phyloP scores from a whole-genome alignment of 2,888 invertebrate genomes.

The Microdon myrmicae region DNA sequence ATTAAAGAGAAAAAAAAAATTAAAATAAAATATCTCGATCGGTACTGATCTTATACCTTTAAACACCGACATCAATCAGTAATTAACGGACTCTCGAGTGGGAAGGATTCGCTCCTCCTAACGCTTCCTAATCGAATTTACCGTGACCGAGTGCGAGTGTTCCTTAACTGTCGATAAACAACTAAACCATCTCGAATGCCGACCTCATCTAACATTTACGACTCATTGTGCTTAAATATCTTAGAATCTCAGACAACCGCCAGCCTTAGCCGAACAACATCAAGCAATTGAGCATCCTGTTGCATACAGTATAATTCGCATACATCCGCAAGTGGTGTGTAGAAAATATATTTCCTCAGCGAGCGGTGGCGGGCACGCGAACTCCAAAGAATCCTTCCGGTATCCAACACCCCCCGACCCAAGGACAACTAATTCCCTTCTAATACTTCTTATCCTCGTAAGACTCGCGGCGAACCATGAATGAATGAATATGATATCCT shows the following conservation, averaged over 20 bases:
- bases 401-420: conserved; percentile 26
- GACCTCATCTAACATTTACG: conserved; percentile 7
- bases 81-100: conserved; percentile 24
- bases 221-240: conserved; percentile 19
- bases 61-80: conserved; percentile 32
- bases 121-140: too few species aligned
- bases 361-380: not conserved
- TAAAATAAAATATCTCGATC: too few species aligned
- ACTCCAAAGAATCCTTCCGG: conserved; percentile 37
- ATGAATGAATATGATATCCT: conserved; percentile 32
- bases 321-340: conserved; percentile 19
- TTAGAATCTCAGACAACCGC: conserved; percentile 3
- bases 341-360: conserved; percentile 11
- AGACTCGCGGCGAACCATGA: conserved; percentile 19
- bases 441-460: conserved; percentile 32
- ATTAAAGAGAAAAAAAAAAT: too few species aligned
- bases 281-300: conserved; percentile 45
- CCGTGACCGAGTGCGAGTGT: too few species aligned
- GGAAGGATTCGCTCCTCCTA: conserved; percentile 5
- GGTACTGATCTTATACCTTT: conserved; percentile 25
- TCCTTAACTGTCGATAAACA: too few species aligned
- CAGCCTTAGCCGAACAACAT: conserved; percentile 35
- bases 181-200: conserved; percentile 7
- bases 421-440: conserved; percentile 39
- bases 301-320: conserved; percentile 48